Evolutionary conservation across 2,797 vertebrate species (phyloP).

Genomic region (Eospalax fontanierii): DNA sequence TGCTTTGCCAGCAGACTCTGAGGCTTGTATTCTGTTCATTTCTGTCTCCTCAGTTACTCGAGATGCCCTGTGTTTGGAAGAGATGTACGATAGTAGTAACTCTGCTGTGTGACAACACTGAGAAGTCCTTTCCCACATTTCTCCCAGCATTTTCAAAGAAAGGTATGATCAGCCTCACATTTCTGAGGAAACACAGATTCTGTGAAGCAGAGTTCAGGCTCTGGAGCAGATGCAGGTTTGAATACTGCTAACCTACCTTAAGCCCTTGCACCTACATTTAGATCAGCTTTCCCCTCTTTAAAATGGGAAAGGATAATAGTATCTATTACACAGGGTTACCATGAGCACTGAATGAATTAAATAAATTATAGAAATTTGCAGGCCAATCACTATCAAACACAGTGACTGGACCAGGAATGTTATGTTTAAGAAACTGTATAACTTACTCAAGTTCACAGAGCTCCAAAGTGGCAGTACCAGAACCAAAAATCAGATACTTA

Average conservation of each 20-base stretch:
- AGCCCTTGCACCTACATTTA: no score
- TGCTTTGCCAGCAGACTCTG: background rate
- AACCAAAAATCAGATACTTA: background rate
- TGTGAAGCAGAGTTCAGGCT: background rate
- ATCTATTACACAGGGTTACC: background rate
- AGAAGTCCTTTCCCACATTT: background rate
- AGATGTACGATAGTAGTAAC: background rate
- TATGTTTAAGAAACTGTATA: background rate
- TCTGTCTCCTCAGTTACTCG: background rate
- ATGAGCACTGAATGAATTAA: background rate
- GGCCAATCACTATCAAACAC: background rate
- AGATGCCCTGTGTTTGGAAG: background rate
- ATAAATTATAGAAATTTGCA: background rate
- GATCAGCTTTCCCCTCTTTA: background rate
- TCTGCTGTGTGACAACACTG: background rate
- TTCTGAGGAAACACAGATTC: background rate
- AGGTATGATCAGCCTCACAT: background rate
- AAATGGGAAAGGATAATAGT: background rate
- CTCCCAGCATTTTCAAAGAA: background rate
- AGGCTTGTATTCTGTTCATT: background rate
- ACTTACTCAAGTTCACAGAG: no score
- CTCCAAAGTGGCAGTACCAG: background rate
- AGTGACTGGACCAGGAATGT: background rate
- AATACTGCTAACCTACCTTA: no score
- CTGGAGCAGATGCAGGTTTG: no score